These are phyloP conservation scores for Chalcosyrphus nemorum DNA, from an alignment of 2,888 invertebrate genomes.

Conservation along the genomic window DNA sequence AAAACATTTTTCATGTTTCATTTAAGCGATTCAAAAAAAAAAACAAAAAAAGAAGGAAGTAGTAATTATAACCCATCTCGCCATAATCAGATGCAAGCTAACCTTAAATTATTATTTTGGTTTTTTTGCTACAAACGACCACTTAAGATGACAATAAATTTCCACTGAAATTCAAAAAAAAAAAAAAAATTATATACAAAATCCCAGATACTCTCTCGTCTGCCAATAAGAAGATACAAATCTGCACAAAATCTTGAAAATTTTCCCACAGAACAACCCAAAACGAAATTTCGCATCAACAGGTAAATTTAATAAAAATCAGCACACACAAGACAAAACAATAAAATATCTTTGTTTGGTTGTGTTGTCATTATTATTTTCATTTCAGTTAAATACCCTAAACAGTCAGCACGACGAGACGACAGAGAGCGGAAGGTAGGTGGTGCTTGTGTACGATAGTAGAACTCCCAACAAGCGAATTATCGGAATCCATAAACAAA, in stretches of 20 bases:
- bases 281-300: slow-evolving; percentile 38
- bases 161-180: slow-evolving; percentile 1
- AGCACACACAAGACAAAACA: slow-evolving; percentile 56
- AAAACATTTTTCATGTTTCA: slow-evolving; percentile 63
- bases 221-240: slow-evolving; percentile 56
- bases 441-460: slow-evolving; percentile 33
- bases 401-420: background rate
- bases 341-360: slow-evolving; percentile 70
- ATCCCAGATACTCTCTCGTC: slow-evolving; percentile 16
- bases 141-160: slow-evolving; percentile 70
- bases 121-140: slow-evolving; percentile 22
- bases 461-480: slow-evolving; percentile 69
- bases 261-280: slow-evolving; percentile 57
- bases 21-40: slow-evolving; percentile 6
- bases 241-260: slow-evolving; percentile 36
- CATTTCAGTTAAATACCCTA: slow-evolving; percentile 37
- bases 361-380: slow-evolving; percentile 41
- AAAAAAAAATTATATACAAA: background rate
- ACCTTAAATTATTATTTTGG: slow-evolving; percentile 7
- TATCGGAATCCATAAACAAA: slow-evolving; percentile 72
- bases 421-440: slow-evolving; percentile 26
- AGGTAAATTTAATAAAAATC: slow-evolving; percentile 65
- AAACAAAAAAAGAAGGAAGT: slow-evolving; percentile 8
- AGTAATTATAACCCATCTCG: slow-evolving; percentile 51
- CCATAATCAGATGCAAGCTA: slow-evolving; percentile 55